Conservation (phyloP, 1,140 invertebrate genomes). For the Diploscapter pachys region DNA sequence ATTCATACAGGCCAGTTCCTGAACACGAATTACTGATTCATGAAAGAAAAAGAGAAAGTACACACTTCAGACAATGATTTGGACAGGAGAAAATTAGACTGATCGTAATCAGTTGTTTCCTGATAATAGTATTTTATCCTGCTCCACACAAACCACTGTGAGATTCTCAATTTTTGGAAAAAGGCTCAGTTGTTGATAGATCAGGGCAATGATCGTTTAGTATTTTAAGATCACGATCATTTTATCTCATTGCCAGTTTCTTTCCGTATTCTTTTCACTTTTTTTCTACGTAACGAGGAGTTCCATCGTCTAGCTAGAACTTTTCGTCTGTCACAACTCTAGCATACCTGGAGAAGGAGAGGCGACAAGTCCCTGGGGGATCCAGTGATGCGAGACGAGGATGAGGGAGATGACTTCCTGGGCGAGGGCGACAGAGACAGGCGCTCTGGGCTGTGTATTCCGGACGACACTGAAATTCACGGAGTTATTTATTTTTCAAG, state of each 20-base stretch:
- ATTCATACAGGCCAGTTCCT: constrained; percentile 33
- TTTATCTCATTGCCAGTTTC: no score
- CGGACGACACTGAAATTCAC: no score
- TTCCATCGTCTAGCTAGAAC: background rate
- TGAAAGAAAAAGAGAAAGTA: background rate
- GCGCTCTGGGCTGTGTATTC: no score
- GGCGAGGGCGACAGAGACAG: no score
- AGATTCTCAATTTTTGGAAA: background rate
- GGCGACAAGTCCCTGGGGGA: constrained; percentile 2
- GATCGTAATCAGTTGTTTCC: background rate
- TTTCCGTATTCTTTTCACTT: no score
- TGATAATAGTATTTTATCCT: background rate
- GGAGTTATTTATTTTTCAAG: no score
- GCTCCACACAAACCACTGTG: background rate
- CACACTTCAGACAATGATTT: background rate
- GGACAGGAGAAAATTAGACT: background rate
- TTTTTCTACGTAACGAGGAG: background rate
- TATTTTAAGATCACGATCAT: background rate
- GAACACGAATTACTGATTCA: constrained; percentile 1
- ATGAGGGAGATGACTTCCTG: background rate
- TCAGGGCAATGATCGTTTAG: background rate
- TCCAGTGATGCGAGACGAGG: background rate
- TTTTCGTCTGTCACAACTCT: background rate
- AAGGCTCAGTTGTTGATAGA: background rate
- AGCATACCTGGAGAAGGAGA: constrained; percentile 12